These are phyloP conservation scores for Tiliacea citrago DNA, from an alignment of 2,888 invertebrate genomes.

Conservation along the genomic window DNA sequence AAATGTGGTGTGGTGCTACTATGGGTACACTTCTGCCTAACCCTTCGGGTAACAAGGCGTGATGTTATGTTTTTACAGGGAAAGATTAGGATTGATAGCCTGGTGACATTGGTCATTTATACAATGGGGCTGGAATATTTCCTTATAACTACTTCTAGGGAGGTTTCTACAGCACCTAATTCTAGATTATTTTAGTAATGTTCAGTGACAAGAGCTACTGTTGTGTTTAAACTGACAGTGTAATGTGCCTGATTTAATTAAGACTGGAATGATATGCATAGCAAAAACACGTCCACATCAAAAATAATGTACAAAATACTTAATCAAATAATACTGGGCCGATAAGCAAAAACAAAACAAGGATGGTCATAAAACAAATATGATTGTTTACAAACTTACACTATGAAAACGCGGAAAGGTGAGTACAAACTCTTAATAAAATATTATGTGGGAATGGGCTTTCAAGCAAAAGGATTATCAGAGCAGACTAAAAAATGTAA, in stretches of 20 bases:
- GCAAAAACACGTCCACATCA: conserved; percentile 29
- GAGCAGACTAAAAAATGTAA: background rate
- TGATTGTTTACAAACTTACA: conserved; percentile 12
- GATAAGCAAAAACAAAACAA: conserved; percentile 59
- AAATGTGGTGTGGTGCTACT: background rate
- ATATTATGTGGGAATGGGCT: conserved; percentile 12
- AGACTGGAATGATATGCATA: conserved; percentile 28
- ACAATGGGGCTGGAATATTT: conserved; percentile 2
- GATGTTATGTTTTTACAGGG: background rate
- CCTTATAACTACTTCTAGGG: background rate
- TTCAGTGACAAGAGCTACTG: conserved; percentile 6
- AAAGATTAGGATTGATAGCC: background rate
- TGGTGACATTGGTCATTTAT: background rate
- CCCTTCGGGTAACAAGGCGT: background rate
- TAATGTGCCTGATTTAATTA: conserved; percentile 25
- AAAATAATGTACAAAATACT: conserved; percentile 29
- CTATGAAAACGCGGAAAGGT: background rate
- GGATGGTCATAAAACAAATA: conserved; percentile 19
- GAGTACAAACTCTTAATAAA: background rate
- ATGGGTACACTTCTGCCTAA: background rate
- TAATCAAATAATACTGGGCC: conserved; percentile 43
- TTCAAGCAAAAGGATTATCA: conserved; percentile 14
- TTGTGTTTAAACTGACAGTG: conserved; percentile 12
- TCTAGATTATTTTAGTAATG: conserved; percentile 7
- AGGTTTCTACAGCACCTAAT: conserved; percentile 34